Evolutionary conservation across 2,888 invertebrate genomes (phyloP).

Genomic region (Heliconius cydno): DNA sequence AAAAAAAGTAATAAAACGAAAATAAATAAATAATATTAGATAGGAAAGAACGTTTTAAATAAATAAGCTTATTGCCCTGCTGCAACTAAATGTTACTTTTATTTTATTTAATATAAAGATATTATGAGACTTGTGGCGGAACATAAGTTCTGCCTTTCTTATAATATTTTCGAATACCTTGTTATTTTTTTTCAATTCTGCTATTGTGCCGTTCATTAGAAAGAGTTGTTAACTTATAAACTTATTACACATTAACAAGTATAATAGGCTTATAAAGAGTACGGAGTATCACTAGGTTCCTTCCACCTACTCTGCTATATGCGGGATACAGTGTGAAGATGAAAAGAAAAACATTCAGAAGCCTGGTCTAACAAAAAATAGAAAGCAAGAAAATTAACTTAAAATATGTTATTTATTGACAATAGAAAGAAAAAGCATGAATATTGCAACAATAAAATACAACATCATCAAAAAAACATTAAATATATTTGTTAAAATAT

Average conservation of each 20-base stretch:
- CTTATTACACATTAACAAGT: neutral
- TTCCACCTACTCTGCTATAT: neutral
- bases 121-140: no score
- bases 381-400: neutral
- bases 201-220: no score
- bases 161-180: no score
- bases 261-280: no score
- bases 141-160: no score
- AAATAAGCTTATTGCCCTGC: no score
- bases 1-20: neutral
- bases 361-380: neutral
- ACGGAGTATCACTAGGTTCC: neutral
- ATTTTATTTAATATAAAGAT: no score
- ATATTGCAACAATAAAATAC: constrained; percentile 33
- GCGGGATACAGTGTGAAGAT: neutral
- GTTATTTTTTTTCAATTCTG: no score
- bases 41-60: no score
- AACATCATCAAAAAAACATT: constrained; percentile 68
- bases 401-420: neutral
- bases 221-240: no score
- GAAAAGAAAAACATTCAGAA: neutral
- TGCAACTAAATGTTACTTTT: no score
- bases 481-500: constrained; percentile 83
- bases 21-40: neutral
- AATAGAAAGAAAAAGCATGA: neutral